Percentiles rank a stretch among this genome's conserved stretches.
These are phyloP conservation scores for Laspeyria flexula DNA, from an alignment of 2,888 invertebrate species.

Conservation along the genomic window DNA sequence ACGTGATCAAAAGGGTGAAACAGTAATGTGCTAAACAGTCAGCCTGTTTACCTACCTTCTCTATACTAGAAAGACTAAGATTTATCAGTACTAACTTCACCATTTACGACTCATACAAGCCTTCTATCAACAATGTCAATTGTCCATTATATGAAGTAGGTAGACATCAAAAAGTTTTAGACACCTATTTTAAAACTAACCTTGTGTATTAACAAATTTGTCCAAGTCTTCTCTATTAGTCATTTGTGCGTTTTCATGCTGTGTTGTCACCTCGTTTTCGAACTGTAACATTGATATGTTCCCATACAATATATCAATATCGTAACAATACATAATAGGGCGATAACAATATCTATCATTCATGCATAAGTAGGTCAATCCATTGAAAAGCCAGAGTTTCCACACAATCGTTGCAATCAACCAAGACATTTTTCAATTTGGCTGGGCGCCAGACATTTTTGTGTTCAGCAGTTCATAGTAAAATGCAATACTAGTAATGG, in stretches of 20 bases:
- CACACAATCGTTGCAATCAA: slow-evolving; percentile 67
- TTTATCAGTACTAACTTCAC: no score
- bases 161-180: no score
- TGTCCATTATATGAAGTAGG: no score
- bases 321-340: slow-evolving; percentile 59
- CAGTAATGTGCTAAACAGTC: no score
- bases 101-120: no score
- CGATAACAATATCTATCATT: slow-evolving; percentile 61
- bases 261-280: slow-evolving; percentile 45
- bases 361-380: slow-evolving; percentile 72
- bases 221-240: slow-evolving; percentile 29
- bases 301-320: slow-evolving; percentile 54
- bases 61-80: no score
- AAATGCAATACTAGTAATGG: no score
- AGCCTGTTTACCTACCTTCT: no score
- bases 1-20: no score
- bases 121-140: no score
- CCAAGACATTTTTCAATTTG: slow-evolving; percentile 76
- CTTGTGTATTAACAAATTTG: slow-evolving; percentile 25
- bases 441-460: slow-evolving; percentile 68
- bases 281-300: slow-evolving; percentile 55
- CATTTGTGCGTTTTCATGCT: slow-evolving; percentile 41
- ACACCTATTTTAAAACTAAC: no score
- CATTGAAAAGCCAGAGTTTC: slow-evolving; percentile 64
- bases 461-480: slow-evolving; percentile 62